Conservation (phyloP, 2,797 vertebrate genomes). For the Kryptolebias ocellatus region DNA sequence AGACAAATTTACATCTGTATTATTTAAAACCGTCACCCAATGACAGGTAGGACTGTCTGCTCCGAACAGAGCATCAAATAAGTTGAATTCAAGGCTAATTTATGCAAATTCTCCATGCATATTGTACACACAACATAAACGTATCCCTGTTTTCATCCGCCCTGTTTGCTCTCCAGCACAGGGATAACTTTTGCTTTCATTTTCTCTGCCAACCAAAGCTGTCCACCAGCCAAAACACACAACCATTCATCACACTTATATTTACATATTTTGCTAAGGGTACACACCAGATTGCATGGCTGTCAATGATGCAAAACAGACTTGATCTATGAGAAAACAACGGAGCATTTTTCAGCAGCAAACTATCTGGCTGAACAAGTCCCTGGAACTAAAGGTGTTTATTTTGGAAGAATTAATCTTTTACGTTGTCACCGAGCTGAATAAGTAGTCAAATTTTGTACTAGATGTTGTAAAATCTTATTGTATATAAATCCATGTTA, state of each 20-base stretch:
- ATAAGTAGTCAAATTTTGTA: not conserved
- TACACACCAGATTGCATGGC: conserved; percentile 10
- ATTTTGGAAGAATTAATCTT: no score
- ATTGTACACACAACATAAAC: not conserved
- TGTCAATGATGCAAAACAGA: conserved; percentile 23
- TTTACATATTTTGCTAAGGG: conserved; percentile 27
- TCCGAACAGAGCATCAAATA: not conserved
- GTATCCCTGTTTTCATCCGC: conserved; percentile 1
- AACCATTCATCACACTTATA: conserved; percentile 18
- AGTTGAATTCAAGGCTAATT: conserved; percentile 21
- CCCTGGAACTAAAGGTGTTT: not conserved
- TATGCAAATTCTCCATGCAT: not conserved
- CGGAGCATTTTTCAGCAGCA: not conserved
- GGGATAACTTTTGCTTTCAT: conserved; percentile 14
- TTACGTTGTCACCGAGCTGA: no score
- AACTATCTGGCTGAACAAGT: not conserved
- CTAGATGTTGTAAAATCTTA: not conserved
- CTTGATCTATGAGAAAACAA: conserved; percentile 15
- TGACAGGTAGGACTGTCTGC: not conserved
- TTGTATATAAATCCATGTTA: not conserved
- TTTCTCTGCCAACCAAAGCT: conserved; percentile 6
- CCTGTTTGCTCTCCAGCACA: conserved; percentile 1
- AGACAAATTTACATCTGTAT: no score
- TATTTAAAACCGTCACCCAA: no score
- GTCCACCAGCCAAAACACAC: conserved; percentile 18